Evolutionary conservation across 37 sponge, comb jelly and placozoan species (phyloP), one percentile per base, ranked within the genome.

Genomic region (Hexactinellida sp.): DNA sequence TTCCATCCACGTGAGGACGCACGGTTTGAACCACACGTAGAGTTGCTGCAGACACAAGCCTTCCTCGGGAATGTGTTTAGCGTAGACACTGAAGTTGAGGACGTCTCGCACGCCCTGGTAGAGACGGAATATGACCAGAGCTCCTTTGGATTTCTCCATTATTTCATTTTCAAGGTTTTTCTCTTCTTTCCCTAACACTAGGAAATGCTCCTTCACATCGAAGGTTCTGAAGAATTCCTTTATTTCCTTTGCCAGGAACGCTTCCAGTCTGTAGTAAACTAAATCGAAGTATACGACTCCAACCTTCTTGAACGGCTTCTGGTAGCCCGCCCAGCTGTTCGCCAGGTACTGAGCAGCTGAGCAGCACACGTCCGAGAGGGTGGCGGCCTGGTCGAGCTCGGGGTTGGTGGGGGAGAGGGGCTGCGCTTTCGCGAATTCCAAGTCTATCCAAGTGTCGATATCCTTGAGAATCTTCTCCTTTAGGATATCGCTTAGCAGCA

Each of bases 331-430:
- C 76, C 76, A 63, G 76, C 76, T 63, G 76, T 63, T 63, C 5
- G 76, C 76, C 5, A 63, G 76, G 34, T 63, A 63, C 76, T 63
- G 76, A 10, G 76, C 76, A 25, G 76, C 76, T 10, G 76, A 10
- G 76, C 13, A 63, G 76, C 76, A 63, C 34, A 63, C 76, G 76
- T 63, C 76, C 3, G 76, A 63, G 76, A 63, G 76, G 34, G 76
- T 63, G 34, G 76, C 76, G 34, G 76, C 76, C 34, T 63, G 76
- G 34, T 63, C 76, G 5, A 63, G 76, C 3, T 63, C 76, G 1
- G 25, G 76, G 34, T 63, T 63, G 76, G 28, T 63, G 25, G 34
- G 76, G 34, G 76, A 32, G 76, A 63, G 76, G 13, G 76, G 76
- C 76, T 63, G 76, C 34, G 76, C 76, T 63, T 63, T 63, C 28